These are phyloP conservation scores for Platyura marginata DNA, from an alignment of 1,140 invertebrate genomes.

Conservation along the genomic window DNA sequence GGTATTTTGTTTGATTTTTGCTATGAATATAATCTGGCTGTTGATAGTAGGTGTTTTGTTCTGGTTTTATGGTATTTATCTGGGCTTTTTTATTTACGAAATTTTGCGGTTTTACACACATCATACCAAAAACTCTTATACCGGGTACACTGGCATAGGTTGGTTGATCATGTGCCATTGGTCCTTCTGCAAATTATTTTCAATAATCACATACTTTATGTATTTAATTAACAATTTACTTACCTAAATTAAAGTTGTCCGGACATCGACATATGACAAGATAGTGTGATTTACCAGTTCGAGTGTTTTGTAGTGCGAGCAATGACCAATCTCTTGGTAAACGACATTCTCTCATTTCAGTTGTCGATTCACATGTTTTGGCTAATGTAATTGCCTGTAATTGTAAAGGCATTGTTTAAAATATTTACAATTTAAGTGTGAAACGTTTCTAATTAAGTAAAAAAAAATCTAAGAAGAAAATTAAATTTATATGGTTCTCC, in stretches of 20 bases:
- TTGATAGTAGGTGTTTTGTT: constrained; percentile 13
- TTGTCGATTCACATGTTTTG: constrained; percentile 81
- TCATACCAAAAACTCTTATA: constrained; percentile 84
- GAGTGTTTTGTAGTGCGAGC: constrained; percentile 73
- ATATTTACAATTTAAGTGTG: too few species aligned
- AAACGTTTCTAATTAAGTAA: too few species aligned
- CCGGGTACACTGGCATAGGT: constrained; percentile 84
- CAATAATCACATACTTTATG: too few species aligned
- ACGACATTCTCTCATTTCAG: constrained; percentile 73
- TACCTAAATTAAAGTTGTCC: constrained; percentile 61
- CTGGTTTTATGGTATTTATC: constrained; percentile 20
- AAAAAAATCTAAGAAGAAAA: too few species aligned
- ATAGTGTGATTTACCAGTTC: constrained; percentile 87
- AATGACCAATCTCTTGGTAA: constrained; percentile 80
- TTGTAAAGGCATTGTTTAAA: neutral
- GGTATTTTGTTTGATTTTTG: constrained; percentile 14
- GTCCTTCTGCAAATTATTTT: constrained; percentile 47
- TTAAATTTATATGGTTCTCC: too few species aligned
- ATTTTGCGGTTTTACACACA: constrained; percentile 42
- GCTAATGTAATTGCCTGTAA: constrained; percentile 60
- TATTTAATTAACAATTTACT: constrained; percentile 10
- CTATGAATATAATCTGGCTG: constrained; percentile 5
- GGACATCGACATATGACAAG: constrained; percentile 84
- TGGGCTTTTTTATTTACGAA: constrained; percentile 8
- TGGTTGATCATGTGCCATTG: constrained; percentile 83